A percentile compares a stretch with the other conserved stretches of the same genome.
Evolutionary conservation across 2,888 invertebrate genomes (phyloP).

Genomic region (Peribatodes rhomboidaria): DNA sequence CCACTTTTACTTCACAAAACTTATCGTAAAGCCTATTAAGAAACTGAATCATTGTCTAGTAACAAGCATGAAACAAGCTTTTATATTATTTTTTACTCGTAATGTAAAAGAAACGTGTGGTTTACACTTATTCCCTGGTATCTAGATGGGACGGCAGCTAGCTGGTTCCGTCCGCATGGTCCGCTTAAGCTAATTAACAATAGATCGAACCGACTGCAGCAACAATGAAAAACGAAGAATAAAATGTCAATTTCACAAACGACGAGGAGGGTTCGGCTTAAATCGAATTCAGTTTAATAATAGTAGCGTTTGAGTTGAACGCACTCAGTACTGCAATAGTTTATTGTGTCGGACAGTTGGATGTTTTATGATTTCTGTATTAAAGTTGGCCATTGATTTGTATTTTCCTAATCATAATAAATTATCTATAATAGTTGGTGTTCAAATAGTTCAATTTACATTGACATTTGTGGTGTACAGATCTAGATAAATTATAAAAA

Average conservation of each 20-base stretch:
- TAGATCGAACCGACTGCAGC: constrained; percentile 83
- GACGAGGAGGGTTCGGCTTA: constrained; percentile 85
- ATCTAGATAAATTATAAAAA: neutral
- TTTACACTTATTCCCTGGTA: constrained; percentile 45
- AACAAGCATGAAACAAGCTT: neutral
- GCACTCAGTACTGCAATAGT: constrained; percentile 82
- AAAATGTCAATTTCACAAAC: constrained; percentile 86
- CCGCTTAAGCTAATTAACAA: constrained; percentile 86
- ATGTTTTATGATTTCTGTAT: constrained; percentile 28
- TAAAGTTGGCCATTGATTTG: neutral
- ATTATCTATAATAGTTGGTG: neutral
- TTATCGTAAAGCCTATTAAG: neutral
- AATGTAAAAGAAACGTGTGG: constrained; percentile 34
- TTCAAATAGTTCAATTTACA: no score
- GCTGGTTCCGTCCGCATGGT: constrained; percentile 70
- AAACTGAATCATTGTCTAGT: neutral
- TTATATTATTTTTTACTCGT: neutral
- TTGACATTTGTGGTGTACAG: neutral
- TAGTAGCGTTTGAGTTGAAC: constrained; percentile 85
- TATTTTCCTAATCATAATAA: neutral
- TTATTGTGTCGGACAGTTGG: constrained; percentile 71
- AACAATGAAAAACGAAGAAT: constrained; percentile 87
- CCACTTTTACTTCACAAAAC: neutral
- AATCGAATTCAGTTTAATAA: constrained; percentile 86
- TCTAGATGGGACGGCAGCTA: constrained; percentile 47